Evolutionary conservation across 2,888 invertebrate species (phyloP).

Genomic region (Eurytoma californica): DNA sequence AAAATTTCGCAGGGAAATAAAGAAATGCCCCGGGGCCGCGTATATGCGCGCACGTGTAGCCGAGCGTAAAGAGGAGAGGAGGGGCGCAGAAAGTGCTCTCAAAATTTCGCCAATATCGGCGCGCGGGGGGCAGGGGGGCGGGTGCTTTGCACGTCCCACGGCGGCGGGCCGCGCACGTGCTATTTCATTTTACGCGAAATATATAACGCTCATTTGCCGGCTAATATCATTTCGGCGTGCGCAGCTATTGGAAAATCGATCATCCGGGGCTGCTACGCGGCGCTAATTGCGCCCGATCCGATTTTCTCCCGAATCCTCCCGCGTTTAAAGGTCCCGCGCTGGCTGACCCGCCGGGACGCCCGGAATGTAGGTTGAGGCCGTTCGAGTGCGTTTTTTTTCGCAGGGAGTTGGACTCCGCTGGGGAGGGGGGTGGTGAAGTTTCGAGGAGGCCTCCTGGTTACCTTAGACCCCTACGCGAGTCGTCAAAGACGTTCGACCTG

Average conservation of each 20-base stretch:
- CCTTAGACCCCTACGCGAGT: too few species aligned
- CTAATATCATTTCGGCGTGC: constrained; percentile 16
- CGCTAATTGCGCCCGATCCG: constrained; percentile 44
- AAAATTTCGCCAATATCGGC: not conserved
- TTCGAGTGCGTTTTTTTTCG: not conserved
- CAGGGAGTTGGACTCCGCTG: too few species aligned
- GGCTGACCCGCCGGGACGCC: too few species aligned
- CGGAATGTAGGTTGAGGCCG: too few species aligned
- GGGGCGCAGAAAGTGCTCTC: not conserved
- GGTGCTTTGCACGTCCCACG: not conserved
- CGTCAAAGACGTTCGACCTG: too few species aligned
- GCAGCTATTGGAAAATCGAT: constrained; percentile 42
- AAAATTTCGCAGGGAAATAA: constrained; percentile 6
- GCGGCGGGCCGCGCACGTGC: not conserved
- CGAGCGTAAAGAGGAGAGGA: not conserved
- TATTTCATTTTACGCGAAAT: constrained; percentile 16
- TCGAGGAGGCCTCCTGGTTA: too few species aligned
- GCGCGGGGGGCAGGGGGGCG: not conserved
- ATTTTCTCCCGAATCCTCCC: constrained; percentile 13
- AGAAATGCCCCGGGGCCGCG: constrained; percentile 12
- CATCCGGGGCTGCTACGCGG: not conserved
- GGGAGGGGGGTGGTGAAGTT: too few species aligned
- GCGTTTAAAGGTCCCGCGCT: too few species aligned
- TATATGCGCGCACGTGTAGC: not conserved
- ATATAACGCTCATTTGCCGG: constrained; percentile 7